Base-by-base conservation (phyloP, 2,888 invertebrate genomes). In the Cecidostiba fungosa region DNA sequence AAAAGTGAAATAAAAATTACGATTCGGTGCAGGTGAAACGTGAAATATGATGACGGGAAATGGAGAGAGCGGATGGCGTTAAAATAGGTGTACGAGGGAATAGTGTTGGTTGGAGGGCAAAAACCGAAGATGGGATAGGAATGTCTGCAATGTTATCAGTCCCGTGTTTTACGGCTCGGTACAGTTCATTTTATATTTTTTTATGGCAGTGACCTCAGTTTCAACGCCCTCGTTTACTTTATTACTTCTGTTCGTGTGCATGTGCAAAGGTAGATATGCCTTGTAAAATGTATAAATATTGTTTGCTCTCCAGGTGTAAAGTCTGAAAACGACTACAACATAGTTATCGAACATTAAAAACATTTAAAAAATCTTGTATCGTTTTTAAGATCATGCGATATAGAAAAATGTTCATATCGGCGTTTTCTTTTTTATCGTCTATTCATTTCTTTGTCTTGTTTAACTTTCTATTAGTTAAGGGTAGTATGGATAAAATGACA, bases 401-500 rank as follows among this genome's bases (percentile, higher is more conserved):
- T 70, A 72, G 50, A 66, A 80, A 77, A 82, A 74, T 73, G 19
- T 70, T 69, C 16, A 36, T 74, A 79, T 74, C 26, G 74, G 23
- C 79, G 10, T 43, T 59, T 23, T 73, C 66, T n/a, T 12, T 47
- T 23, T 73, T 84, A 59, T 19, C 43, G 50, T 59, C 62, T 54
- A 66, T 62, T 39, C 12, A 36, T 50, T 50, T 76, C 16, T 78
- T 82, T 23, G n/a, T 69, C 8, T 62, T 76, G 23, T 54, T 47
- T 36, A 39, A 47, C 32, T 29, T 69, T 73, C 59, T 23, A 82
- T 69, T 47, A 32, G 66, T 77, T 73, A 81, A 79, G 59, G 77
- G 43, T 85, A 80, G 70, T 80, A 82, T 74, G 66, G 70, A 77
- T 80, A 80, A 86, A 83, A 81, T 86, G 70, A 86, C 83, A 81